These are phyloP conservation scores for Calliphora vicina DNA, from an alignment of 1,140 invertebrate genomes.

Conservation along the genomic window DNA sequence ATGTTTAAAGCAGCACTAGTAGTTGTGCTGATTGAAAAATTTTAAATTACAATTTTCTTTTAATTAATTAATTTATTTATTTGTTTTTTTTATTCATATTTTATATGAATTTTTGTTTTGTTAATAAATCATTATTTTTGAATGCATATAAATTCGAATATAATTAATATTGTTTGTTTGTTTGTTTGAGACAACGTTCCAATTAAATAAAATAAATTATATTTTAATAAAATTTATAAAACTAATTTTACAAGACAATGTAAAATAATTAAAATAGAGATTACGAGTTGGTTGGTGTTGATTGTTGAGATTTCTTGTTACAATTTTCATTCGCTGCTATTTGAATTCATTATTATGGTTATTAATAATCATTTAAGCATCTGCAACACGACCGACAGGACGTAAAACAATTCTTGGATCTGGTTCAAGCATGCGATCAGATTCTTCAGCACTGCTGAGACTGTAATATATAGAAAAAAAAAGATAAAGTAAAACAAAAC, in stretches of 20 bases:
- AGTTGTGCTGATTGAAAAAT: neutral
- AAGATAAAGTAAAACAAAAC: neutral
- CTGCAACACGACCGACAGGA: conserved; percentile 65
- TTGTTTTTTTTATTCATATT: conserved; percentile 1
- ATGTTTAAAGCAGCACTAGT: neutral
- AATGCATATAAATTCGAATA: neutral
- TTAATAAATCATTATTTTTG: neutral
- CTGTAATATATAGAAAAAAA: conserved; percentile 58
- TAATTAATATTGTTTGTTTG: neutral
- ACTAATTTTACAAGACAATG: neutral
- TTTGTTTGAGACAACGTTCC: neutral
- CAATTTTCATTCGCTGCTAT: neutral
- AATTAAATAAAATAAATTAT: neutral
- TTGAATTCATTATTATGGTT: neutral
- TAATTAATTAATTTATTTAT: neutral
- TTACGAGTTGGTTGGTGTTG: neutral
- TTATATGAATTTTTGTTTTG: neutral
- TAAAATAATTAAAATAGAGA: neutral
- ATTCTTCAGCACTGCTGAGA: conserved; percentile 71
- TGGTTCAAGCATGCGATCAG: conserved; percentile 72
- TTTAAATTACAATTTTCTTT: conserved; percentile 5
- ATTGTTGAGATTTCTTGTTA: conserved; percentile 2
- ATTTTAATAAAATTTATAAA: neutral
- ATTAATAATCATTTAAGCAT: conserved; percentile 59
- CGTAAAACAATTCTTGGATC: conserved; percentile 72